A percentile compares a stretch with the other conserved stretches of the same genome.
These are phyloP conservation scores for Meghimatium bilineatum DNA, from an alignment of 2,888 invertebrate species.

Conservation along the genomic window DNA sequence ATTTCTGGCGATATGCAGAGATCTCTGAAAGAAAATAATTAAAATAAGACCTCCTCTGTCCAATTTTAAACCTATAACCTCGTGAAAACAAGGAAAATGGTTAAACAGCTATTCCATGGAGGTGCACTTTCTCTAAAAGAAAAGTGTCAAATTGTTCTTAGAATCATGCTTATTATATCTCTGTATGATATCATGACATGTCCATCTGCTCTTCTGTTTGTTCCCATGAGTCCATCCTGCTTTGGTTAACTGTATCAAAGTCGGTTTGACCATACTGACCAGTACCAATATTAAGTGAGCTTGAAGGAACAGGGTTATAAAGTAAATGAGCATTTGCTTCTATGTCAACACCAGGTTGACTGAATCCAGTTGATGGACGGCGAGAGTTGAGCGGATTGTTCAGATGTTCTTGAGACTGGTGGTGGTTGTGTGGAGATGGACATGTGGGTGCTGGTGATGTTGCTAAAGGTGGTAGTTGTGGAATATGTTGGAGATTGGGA, in stretches of 20 bases:
- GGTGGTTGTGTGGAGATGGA: not conserved
- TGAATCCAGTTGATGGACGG: not conserved
- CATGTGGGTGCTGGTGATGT: not conserved
- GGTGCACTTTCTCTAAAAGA: too few relatives aligned
- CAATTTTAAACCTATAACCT: too few relatives aligned
- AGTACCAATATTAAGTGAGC: too few relatives aligned
- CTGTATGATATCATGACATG: not conserved
- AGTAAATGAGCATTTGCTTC: not conserved
- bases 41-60: too few relatives aligned
- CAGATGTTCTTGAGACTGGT: not conserved
- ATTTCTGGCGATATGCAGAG: too few relatives aligned
- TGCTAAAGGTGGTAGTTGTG: not conserved
- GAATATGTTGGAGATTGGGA: not conserved
- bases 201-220: constrained; percentile 41
- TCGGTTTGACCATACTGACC: not conserved
- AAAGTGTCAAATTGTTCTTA: too few relatives aligned
- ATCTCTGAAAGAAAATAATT: too few relatives aligned
- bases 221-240: constrained; percentile 14
- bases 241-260: not conserved
- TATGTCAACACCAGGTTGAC: not conserved
- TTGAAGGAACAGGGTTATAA: not conserved
- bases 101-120: too few relatives aligned
- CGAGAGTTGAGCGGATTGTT: not conserved
- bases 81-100: too few relatives aligned
- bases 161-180: too few relatives aligned